Evolutionary conservation across 2,888 invertebrate genomes (phyloP).

Genomic region (Parelbella ahira): DNA sequence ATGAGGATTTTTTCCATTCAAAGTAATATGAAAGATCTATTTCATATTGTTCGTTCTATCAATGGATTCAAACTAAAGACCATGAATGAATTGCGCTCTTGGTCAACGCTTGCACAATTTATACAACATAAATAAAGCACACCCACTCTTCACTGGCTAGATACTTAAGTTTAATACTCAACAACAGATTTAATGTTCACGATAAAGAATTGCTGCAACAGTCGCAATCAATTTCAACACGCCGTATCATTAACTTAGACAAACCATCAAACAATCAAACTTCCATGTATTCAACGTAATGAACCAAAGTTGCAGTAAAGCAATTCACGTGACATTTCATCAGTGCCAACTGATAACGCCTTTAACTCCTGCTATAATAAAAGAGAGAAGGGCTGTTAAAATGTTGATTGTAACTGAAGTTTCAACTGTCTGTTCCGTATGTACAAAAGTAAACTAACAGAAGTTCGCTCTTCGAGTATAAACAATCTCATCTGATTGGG

Average conservation of each 20-base stretch:
- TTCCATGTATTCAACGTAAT: no score
- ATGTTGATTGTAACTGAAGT: background rate
- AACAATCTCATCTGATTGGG: conserved; percentile 7
- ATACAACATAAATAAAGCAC: conserved; percentile 30
- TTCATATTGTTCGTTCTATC: conserved; percentile 18
- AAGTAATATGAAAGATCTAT: no score
- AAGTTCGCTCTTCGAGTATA: background rate
- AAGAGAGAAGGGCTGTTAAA: no score
- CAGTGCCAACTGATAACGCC: no score
- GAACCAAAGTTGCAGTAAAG: no score
- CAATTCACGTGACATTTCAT: no score
- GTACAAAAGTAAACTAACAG: conserved; percentile 11
- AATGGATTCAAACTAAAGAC: conserved; percentile 8
- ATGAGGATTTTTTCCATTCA: no score
- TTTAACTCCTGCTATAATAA: no score
- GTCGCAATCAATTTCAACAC: no score
- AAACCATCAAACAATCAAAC: no score
- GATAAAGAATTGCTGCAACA: conserved; percentile 20
- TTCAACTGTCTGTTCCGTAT: conserved; percentile 1
- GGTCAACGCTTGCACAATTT: conserved; percentile 19
- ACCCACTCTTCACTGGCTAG: conserved; percentile 23
- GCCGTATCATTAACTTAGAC: no score
- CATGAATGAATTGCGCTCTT: conserved; percentile 21
- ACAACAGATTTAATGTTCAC: conserved; percentile 19
- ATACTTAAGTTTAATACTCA: conserved; percentile 7